Percentiles rank a stretch among this genome's conserved stretches.
These are phyloP conservation scores for Epinephelus fuscoguttatus DNA, from an alignment of 2,113 vertebrate genomes.

Conservation along the genomic window DNA sequence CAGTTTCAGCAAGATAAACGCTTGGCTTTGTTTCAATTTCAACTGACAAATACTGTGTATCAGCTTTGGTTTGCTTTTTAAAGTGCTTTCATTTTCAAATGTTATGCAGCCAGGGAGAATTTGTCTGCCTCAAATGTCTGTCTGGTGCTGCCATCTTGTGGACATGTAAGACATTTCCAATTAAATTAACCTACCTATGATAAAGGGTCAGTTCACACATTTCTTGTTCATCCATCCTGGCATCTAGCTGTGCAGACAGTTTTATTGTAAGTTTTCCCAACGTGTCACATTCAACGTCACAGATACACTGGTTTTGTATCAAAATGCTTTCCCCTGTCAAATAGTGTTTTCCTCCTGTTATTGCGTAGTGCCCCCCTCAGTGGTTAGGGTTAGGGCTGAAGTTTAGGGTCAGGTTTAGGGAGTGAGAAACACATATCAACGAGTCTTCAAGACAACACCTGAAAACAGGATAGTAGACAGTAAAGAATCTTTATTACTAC, in stretches of 20 bases:
- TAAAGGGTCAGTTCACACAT: background rate
- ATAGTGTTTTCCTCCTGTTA: no score
- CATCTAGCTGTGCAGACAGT: background rate
- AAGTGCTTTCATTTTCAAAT: slow-evolving; percentile 26
- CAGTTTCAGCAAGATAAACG: background rate
- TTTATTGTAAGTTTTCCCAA: background rate
- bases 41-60: slow-evolving; percentile 17
- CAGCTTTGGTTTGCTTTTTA: background rate
- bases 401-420: no score
- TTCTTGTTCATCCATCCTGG: background rate
- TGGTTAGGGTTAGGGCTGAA: no score
- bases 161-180: background rate
- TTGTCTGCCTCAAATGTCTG: background rate
- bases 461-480: no score
- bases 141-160: slow-evolving; percentile 59
- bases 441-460: no score
- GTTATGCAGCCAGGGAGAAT: background rate
- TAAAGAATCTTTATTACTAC: no score
- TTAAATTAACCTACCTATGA: background rate
- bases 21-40: background rate
- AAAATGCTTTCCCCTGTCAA: no score
- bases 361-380: no score
- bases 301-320: no score
- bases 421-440: no score
- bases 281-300: no score